Evolutionary conservation across 2,888 invertebrate genomes (phyloP).

Genomic region (Scrobipalpa atriplicella): DNA sequence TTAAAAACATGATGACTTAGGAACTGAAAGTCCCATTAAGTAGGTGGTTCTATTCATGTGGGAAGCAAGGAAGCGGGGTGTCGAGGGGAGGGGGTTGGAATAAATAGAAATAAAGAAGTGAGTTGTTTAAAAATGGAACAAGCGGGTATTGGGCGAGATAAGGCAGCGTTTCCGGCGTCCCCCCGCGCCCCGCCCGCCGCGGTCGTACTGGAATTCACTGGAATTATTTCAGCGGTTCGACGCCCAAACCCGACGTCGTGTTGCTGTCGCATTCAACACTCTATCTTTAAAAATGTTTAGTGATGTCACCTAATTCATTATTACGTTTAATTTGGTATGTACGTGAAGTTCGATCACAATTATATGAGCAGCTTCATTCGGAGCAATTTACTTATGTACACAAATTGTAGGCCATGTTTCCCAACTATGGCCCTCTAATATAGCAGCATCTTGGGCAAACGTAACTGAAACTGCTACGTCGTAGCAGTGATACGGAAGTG

Average conservation of each 20-base stretch:
- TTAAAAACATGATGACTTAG: slow-evolving; percentile 82
- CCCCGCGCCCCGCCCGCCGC: slow-evolving; percentile 52
- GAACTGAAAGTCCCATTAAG: slow-evolving; percentile 82
- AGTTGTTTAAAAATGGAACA: slow-evolving; percentile 82
- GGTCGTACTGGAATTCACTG: slow-evolving; percentile 56
- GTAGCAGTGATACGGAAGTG: slow-evolving; percentile 7
- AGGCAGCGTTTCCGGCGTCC: slow-evolving; percentile 79
- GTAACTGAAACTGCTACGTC: neutral
- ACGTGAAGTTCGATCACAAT: no score
- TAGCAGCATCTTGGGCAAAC: neutral
- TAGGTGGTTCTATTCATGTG: slow-evolving; percentile 79
- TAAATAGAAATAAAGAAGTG: slow-evolving; percentile 80
- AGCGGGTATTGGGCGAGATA: slow-evolving; percentile 80
- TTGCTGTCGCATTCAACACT: slow-evolving; percentile 78
- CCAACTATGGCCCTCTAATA: no score
- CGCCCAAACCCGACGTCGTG: slow-evolving; percentile 74
- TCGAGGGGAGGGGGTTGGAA: slow-evolving; percentile 51
- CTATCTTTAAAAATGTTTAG: slow-evolving; percentile 78
- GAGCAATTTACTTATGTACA: no score
- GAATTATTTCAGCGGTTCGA: slow-evolving; percentile 81
- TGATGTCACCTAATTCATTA: slow-evolving; percentile 44
- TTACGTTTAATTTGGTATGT: no score
- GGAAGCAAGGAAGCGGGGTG: slow-evolving; percentile 66
- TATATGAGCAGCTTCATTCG: no score
- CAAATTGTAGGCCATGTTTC: no score